phyloP scores from a whole-genome alignment of 2,113 vertebrate species.

The Nycticryphes semicollaris region DNA sequence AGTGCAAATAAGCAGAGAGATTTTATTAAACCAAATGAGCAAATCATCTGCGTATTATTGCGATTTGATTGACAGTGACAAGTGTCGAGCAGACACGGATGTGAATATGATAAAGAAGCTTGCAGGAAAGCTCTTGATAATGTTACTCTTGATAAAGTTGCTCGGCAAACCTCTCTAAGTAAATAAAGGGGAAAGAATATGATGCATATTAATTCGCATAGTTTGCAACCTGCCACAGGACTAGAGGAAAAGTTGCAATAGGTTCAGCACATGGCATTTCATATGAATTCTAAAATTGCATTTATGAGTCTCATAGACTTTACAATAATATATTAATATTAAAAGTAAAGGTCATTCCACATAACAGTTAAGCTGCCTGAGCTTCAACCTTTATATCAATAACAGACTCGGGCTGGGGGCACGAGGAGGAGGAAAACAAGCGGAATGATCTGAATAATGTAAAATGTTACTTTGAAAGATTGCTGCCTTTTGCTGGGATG shows the following conservation, averaged over 20 bases:
- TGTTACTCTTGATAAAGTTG: slow-evolving; percentile 98
- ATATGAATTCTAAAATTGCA: slow-evolving; percentile 91
- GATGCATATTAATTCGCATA: slow-evolving; percentile 92
- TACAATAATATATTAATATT: slow-evolving; percentile 96
- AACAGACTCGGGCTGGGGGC: slow-evolving; percentile 70
- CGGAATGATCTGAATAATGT: slow-evolving; percentile 63
- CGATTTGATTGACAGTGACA: slow-evolving; percentile 99
- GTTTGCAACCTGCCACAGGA: slow-evolving; percentile 71
- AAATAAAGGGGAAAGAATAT: slow-evolving; percentile 82
- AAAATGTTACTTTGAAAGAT: slow-evolving; percentile 12
- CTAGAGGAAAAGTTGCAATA: slow-evolving; percentile 66
- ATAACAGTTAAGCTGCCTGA: slow-evolving; percentile 93
- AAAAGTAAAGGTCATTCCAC: slow-evolving; percentile 96
- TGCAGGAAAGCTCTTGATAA: slow-evolving; percentile 94
- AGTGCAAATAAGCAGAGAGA: slow-evolving; percentile 97
- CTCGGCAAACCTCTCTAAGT: slow-evolving; percentile 86
- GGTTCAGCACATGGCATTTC: slow-evolving; percentile 87
- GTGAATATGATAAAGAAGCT: slow-evolving; percentile 93
- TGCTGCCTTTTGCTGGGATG: slow-evolving; percentile 24
- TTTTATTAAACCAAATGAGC: slow-evolving; percentile 99
- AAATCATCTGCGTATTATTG: slow-evolving; percentile 98
- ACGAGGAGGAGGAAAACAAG: slow-evolving; percentile 70
- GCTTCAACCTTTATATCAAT: slow-evolving; percentile 91
- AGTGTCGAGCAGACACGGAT: slow-evolving; percentile 88
- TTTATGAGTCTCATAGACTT: slow-evolving; percentile 88